Base-by-base conservation (phyloP, 2,113 vertebrate species). In the Hydrochoerus hydrochaeris region DNA sequence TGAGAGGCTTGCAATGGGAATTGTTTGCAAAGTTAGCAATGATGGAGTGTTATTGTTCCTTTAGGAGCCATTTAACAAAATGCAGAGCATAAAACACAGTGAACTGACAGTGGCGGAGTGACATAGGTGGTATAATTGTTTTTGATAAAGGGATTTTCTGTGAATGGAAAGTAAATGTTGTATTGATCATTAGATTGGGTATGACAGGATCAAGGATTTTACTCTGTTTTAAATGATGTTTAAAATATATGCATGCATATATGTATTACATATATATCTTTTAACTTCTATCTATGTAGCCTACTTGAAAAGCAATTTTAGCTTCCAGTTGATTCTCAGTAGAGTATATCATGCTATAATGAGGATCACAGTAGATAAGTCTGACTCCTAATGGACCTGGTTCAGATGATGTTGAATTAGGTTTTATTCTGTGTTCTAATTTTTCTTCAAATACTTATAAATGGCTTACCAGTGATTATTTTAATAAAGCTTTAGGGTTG, bases 381-480 rank as follows among this genome's bases (percentile, higher is more conserved):
- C 63, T 22, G 78, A 35, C 1, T 35, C 94, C 41, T 84, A 67
- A 83, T n/a, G 84, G 10, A 83, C 71, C 17, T 83, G 63, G 86
- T 86, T 92, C 32, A 73, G 94, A 90, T 88, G 81, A 65, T 71
- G 7, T 62, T 46, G 32, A 75, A 81, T 26, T 65, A 44, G 35
- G 14, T 20, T 75, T 95, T 69, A 60, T 57, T 41, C 54, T 54
- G 4, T n/a, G 7, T 85, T 88, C n/a, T 93, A 32, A 85, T 95
- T 95, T 97, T 95, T 95, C 83, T 94, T 75, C 24, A 58, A 22
- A 49, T n/a, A 78, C 1, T 82, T 94, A 13, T 22, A 91, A 93
- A 20, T 65, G 84, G 22, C 58, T 88, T 71, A 65, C 52, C 54
- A 91, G 38, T 89, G 60, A 32, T 10, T 91, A 0, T 89, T 95